Percentiles rank a stretch among this genome's conserved stretches.
These are phyloP conservation scores for Drosophila athabasca DNA, from an alignment of 1,140 invertebrate genomes.

Conservation along the genomic window DNA sequence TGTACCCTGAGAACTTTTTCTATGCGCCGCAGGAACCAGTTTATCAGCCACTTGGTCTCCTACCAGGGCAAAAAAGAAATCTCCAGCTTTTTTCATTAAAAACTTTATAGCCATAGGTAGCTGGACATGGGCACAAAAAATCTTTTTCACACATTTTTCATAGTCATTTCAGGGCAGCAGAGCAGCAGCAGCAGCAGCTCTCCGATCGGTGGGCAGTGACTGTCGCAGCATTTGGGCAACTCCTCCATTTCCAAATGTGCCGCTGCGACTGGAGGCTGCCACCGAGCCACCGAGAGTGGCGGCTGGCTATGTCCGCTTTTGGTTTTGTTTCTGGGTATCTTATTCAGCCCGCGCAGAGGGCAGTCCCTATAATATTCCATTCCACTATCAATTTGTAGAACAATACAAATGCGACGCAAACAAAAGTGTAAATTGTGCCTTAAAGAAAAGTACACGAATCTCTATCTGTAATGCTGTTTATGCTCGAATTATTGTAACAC, in stretches of 20 bases:
- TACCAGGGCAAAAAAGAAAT: constrained; percentile 68
- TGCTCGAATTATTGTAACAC: constrained; percentile 44
- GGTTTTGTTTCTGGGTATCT: constrained; percentile 24
- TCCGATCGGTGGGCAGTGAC: constrained; percentile 68
- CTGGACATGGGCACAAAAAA: constrained; percentile 71
- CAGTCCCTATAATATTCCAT: constrained; percentile 15
- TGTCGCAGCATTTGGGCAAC: constrained; percentile 71
- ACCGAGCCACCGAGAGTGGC: constrained; percentile 23
- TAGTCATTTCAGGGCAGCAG: constrained; percentile 75
- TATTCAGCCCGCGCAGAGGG: neutral
- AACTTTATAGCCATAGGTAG: constrained; percentile 63
- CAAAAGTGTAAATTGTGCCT: constrained; percentile 62
- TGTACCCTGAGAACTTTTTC: constrained; percentile 83
- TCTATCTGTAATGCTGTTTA: constrained; percentile 18
- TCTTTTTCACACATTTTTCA: constrained; percentile 84
- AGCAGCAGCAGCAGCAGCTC: constrained; percentile 20
- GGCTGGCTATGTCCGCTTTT: constrained; percentile 39
- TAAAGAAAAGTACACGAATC: constrained; percentile 33
- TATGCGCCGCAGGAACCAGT: constrained; percentile 77
- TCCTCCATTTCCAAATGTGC: constrained; percentile 70
- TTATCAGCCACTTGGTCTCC: constrained; percentile 82
- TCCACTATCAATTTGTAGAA: constrained; percentile 54
- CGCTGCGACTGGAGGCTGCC: constrained; percentile 16
- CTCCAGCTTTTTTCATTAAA: constrained; percentile 68
- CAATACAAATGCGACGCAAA: constrained; percentile 39